phyloP scores from a whole-genome alignment of 2,797 vertebrate genomes.

The Alcedo quadribrachys region DNA sequence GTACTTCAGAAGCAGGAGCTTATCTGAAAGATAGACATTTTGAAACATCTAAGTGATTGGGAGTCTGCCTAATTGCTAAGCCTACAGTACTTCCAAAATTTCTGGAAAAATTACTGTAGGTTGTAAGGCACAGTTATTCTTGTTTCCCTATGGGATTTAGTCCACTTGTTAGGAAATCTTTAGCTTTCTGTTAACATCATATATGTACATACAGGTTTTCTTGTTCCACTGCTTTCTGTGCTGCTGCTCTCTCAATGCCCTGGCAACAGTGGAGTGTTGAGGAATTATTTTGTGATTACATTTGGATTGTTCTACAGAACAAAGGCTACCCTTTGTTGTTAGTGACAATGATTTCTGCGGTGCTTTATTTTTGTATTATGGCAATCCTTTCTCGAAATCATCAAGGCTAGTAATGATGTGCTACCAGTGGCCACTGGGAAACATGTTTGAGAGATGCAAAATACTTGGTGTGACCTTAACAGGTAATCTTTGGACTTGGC shows the following conservation, averaged over 20 bases:
- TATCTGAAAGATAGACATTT: not conserved
- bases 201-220: fast-evolving
- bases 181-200: fast-evolving
- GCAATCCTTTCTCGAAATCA: not conserved
- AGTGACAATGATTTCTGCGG: not conserved
- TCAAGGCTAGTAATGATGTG: not conserved
- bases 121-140: not conserved
- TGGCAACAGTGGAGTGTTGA: not conserved
- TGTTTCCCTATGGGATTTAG: not conserved
- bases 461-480: not conserved
- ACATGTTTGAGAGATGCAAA: not conserved
- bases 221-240: not conserved
- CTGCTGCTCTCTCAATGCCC: not conserved
- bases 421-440: not conserved
- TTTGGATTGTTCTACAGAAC: not conserved
- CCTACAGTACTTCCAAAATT: not conserved
- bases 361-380: not conserved
- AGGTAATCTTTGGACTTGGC: not conserved
- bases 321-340: not conserved
- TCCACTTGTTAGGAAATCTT: not conserved
- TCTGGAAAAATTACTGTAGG: not conserved
- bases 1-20: not conserved
- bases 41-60: not conserved
- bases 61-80: not conserved
- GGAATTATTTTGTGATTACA: not conserved